Evolutionary conservation across 2,113 vertebrate genomes (phyloP).

Genomic region (Thamnophis sirtalis): DNA sequence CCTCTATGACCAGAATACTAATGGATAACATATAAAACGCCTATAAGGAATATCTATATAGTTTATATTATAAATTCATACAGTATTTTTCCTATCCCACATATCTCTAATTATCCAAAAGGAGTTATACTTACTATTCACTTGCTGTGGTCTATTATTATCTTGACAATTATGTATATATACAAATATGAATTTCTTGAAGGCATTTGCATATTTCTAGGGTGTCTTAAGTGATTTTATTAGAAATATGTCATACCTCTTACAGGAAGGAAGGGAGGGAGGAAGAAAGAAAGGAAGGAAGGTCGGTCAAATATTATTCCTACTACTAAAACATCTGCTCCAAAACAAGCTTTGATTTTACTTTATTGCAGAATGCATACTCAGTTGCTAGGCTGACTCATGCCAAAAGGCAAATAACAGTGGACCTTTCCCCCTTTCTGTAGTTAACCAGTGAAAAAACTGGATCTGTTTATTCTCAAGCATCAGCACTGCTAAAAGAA

Average conservation of each 20-base stretch:
- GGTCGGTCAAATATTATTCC: neutral
- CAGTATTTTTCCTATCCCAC: neutral
- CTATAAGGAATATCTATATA: neutral
- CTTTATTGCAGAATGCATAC: constrained; percentile 60
- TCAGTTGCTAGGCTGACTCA: constrained; percentile 60
- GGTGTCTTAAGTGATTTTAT: neutral
- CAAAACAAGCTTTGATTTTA: constrained; percentile 56
- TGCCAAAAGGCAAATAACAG: constrained; percentile 48
- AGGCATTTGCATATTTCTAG: neutral
- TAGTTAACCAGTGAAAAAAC: constrained; percentile 67
- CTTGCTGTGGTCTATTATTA: neutral
- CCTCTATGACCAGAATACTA: neutral
- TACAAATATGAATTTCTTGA: neutral
- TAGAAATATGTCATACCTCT: no score
- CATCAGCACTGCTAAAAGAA: constrained; percentile 74
- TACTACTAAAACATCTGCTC: constrained; percentile 57
- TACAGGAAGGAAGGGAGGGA: neutral
- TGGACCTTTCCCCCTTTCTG: constrained; percentile 65
- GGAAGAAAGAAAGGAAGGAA: neutral
- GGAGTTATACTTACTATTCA: neutral
- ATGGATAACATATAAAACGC: neutral
- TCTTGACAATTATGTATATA: neutral
- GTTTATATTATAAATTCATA: neutral
- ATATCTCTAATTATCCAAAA: neutral
- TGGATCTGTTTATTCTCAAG: constrained; percentile 81